These are phyloP conservation scores for Chaenodraco wilsoni DNA, from an alignment of 2,797 vertebrate genomes.

Conservation along the genomic window DNA sequence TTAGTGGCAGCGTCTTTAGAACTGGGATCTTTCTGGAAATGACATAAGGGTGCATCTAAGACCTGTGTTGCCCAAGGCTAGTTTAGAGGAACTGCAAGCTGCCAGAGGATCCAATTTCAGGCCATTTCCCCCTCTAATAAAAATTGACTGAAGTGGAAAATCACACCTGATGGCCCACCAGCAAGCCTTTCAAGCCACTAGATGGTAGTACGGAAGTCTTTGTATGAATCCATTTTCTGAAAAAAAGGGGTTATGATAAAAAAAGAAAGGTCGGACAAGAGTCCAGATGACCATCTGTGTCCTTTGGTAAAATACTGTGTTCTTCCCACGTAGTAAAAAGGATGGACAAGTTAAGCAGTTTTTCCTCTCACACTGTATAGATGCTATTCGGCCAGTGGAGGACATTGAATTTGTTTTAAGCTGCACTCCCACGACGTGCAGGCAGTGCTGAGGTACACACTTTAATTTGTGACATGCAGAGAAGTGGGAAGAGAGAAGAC, in stretches of 20 bases:
- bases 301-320: slow-evolving; percentile 47
- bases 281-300: slow-evolving; percentile 58
- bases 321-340: slow-evolving; percentile 4
- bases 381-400: slow-evolving; percentile 62
- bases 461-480: slow-evolving; percentile 71
- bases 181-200: slow-evolving; percentile 68
- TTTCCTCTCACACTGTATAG: slow-evolving; percentile 34
- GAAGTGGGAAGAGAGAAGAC: slow-evolving; percentile 31
- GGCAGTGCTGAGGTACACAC: slow-evolving; percentile 67
- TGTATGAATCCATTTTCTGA: slow-evolving; percentile 70
- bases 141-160: slow-evolving; percentile 78
- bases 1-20: slow-evolving; percentile 46
- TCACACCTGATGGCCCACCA: slow-evolving; percentile 73
- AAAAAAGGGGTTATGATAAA: slow-evolving; percentile 54
- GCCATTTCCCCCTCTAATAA: slow-evolving; percentile 62
- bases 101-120: slow-evolving; percentile 71
- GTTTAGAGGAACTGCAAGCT: slow-evolving; percentile 61
- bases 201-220: slow-evolving; percentile 68
- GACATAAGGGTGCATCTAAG: slow-evolving; percentile 45
- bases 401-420: slow-evolving; percentile 75
- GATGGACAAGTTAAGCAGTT: slow-evolving; percentile 17
- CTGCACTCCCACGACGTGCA: slow-evolving; percentile 63
- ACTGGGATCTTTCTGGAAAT: slow-evolving; percentile 44
- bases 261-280: slow-evolving; percentile 52
- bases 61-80: slow-evolving; percentile 57